Evolutionary conservation across 2,888 invertebrate species (phyloP).

Genomic region (Xestia ashworthii): DNA sequence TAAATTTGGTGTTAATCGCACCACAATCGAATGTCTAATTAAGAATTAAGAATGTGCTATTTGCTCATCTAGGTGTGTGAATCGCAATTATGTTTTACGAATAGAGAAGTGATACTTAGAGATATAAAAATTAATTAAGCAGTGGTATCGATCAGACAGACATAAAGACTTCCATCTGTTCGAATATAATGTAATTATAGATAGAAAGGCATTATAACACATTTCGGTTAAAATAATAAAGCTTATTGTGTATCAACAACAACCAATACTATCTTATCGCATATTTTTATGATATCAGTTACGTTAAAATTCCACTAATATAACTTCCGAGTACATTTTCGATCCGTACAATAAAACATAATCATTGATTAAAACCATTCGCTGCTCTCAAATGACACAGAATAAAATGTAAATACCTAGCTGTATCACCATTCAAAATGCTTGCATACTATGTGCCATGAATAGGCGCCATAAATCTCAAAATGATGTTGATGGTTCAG

Average conservation of each 20-base stretch:
- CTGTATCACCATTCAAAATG: neutral
- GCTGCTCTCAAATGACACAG: neutral
- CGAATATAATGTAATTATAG: neutral
- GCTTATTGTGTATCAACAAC: neutral
- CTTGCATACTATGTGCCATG: neutral
- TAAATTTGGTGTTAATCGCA: neutral
- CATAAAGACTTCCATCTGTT: no score
- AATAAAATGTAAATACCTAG: neutral
- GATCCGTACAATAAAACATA: neutral
- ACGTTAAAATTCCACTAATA: neutral
- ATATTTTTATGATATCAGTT: neutral
- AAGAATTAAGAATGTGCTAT: neutral
- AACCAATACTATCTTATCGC: conserved; percentile 16
- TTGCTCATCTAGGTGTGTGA: neutral
- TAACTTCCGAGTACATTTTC: conserved; percentile 3
- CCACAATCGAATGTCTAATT: neutral
- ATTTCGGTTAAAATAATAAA: neutral
- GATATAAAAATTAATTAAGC: neutral
- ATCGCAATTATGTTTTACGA: neutral
- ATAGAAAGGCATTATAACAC: neutral
- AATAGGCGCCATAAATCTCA: no score
- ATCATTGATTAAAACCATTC: neutral
- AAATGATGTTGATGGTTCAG: no score
- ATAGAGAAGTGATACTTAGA: neutral
- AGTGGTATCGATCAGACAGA: no score